phyloP scores from a whole-genome alignment of 2,888 invertebrate genomes.

The Zaprionus obscuricornis region DNA sequence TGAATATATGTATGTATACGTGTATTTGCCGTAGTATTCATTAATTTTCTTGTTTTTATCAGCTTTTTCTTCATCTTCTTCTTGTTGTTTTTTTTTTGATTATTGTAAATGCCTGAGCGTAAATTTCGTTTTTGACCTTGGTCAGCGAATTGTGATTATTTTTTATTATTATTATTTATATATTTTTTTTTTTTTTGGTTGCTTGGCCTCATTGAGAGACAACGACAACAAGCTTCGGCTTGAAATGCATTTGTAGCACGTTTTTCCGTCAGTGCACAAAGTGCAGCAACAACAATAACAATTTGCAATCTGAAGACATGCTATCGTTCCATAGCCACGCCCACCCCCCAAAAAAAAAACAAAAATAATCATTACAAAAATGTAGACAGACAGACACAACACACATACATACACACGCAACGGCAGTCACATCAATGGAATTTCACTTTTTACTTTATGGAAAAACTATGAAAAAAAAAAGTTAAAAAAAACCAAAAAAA shows the following conservation, averaged over 20 bases:
- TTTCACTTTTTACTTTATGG: conserved; percentile 68
- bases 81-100: conserved; percentile 11
- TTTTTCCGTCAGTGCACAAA: conserved; percentile 21
- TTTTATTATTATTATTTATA: too few relatives aligned
- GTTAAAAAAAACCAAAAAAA: conserved; percentile 26
- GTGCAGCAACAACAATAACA: conserved; percentile 6
- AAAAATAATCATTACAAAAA: conserved; percentile 5
- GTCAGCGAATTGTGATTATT: conserved; percentile 41
- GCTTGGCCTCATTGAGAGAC: conserved; percentile 23
- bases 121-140: conserved; percentile 43
- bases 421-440: conserved; percentile 51
- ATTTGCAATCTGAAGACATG: conserved; percentile 52
- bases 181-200: too few relatives aligned
- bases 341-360: conserved; percentile 27
- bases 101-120: conserved; percentile 48
- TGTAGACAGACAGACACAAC: too few relatives aligned
- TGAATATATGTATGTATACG: too few relatives aligned
- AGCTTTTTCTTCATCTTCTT: too few relatives aligned
- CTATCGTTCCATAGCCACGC: conserved; percentile 38
- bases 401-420: too few relatives aligned
- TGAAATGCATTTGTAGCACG: conserved; percentile 47
- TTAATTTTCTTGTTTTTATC: too few relatives aligned
- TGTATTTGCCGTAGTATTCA: too few relatives aligned
- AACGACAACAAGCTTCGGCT: too few relatives aligned
- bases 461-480: conserved; percentile 46